Conservation (phyloP, 2,888 invertebrate genomes). For the Spodoptera littoralis region DNA sequence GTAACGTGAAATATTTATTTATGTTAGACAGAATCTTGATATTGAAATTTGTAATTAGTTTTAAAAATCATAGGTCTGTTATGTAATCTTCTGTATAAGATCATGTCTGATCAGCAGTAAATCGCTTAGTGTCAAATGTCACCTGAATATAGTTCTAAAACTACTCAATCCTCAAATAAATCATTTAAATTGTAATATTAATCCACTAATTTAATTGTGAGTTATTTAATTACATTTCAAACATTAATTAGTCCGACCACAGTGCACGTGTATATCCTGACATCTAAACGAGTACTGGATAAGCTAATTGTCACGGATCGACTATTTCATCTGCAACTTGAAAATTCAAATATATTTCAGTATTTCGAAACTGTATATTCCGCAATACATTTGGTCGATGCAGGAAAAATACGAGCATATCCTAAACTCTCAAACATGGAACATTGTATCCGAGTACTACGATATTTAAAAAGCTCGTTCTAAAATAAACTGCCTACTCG, state of each 20-base stretch:
- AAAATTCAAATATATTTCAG: constrained; percentile 34
- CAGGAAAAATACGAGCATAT: constrained; percentile 36
- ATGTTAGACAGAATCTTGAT: no score
- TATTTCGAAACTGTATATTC: constrained; percentile 18
- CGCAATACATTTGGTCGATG: constrained; percentile 21
- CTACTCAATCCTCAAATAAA: no score
- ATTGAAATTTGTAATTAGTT: no score
- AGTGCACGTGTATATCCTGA: constrained; percentile 27
- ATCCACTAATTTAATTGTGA: constrained; percentile 11
- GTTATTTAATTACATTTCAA: constrained; percentile 23
- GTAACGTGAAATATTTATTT: no score
- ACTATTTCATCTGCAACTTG: constrained; percentile 36
- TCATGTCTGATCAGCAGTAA: no score
- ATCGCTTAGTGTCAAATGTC: no score
- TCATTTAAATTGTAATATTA: background rate
- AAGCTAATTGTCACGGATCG: constrained; percentile 45
- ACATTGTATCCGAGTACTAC: constrained; percentile 25
- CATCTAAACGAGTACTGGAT: constrained; percentile 29
- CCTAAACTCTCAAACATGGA: constrained; percentile 48
- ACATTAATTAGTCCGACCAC: constrained; percentile 33
- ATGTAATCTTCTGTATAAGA: no score
- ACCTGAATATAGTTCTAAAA: no score
- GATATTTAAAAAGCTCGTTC: constrained; percentile 55
- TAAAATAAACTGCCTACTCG: constrained; percentile 59
- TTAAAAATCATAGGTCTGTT: no score